Percentiles rank a stretch among this genome's conserved stretches.
Evolutionary conservation across 2,888 invertebrate genomes (phyloP).

Genomic region (Sussaba pulchella): DNA sequence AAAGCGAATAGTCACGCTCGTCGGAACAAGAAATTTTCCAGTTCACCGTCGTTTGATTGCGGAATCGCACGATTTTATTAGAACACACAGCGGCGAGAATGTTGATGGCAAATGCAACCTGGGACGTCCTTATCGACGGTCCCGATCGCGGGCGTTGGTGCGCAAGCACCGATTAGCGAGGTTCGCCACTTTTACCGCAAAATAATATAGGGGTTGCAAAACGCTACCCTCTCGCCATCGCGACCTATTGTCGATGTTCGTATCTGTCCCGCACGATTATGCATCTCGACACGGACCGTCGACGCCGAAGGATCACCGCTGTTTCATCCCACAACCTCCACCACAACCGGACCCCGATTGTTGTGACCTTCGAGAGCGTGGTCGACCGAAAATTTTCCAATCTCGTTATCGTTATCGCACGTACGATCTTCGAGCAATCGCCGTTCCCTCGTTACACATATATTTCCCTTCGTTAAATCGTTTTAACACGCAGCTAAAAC

Average conservation of each 20-base stretch:
- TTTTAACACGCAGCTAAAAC: slow-evolving; percentile 28
- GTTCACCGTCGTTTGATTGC: slow-evolving; percentile 6
- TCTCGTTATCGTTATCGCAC: slow-evolving; percentile 41
- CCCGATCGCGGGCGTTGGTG: slow-evolving; percentile 22
- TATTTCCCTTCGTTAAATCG: slow-evolving; percentile 34
- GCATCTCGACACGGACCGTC: slow-evolving; percentile 5
- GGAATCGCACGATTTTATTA: not conserved
- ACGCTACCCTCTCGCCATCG: not conserved
- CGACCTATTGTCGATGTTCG: slow-evolving; percentile 16
- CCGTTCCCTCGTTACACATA: not conserved
- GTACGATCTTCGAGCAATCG: slow-evolving; percentile 1
- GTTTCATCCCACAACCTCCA: not conserved
- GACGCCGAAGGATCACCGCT: not conserved
- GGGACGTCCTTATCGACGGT: slow-evolving; percentile 56
- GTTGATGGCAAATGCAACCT: not conserved
- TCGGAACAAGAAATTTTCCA: slow-evolving; percentile 30
- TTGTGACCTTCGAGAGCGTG: not conserved
- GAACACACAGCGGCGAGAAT: too few relatives aligned
- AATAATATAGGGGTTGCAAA: slow-evolving; percentile 24
- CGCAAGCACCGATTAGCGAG: slow-evolving; percentile 50
- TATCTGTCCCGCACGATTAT: slow-evolving; percentile 9
- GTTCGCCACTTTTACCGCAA: slow-evolving; percentile 51
- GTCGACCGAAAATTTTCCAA: slow-evolving; percentile 26
- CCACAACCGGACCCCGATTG: not conserved
- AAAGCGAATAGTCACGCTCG: too few relatives aligned